A percentile compares a stretch with the other conserved stretches of the same genome.
phyloP scores from a whole-genome alignment of 1,140 invertebrate genomes.

The Vanessa tameamea region DNA sequence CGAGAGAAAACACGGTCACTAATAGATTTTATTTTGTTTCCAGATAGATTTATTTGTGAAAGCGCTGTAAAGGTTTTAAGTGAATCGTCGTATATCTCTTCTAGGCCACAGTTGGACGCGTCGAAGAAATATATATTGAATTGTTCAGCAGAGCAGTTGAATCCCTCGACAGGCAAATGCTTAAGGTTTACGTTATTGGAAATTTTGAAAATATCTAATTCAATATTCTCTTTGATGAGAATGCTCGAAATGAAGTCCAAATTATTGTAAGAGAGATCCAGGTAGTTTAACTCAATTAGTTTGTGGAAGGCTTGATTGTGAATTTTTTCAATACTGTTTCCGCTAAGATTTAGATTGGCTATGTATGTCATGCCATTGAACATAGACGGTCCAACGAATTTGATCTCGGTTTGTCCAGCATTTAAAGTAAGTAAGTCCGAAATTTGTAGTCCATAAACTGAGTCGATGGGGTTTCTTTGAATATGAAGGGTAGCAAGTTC shows the following conservation, averaged over 20 bases:
- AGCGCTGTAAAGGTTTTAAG: conserved; percentile 85
- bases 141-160: conserved; percentile 79
- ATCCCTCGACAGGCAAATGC: conserved; percentile 82
- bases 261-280: conserved; percentile 86
- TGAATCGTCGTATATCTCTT: conserved; percentile 82
- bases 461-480: conserved; percentile 81
- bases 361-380: conserved; percentile 83
- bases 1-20: conserved; percentile 75
- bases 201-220: conserved; percentile 85
- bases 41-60: conserved; percentile 83
- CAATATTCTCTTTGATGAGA: conserved; percentile 84
- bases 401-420: conserved; percentile 84
- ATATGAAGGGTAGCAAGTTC: conserved; percentile 83
- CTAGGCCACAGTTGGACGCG: conserved; percentile 85
- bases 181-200: conserved; percentile 84
- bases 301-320: conserved; percentile 84
- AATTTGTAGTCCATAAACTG: conserved; percentile 79
- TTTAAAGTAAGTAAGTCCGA: conserved; percentile 83
- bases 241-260: conserved; percentile 83
- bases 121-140: conserved; percentile 86
- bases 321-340: conserved; percentile 84
- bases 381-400: conserved; percentile 83
- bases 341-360: conserved; percentile 83
- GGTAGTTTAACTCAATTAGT: conserved; percentile 82
- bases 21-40: conserved; percentile 82